Conservation (phyloP, 2,797 vertebrate genomes). For the Microctenopoma steveboyesi region DNA sequence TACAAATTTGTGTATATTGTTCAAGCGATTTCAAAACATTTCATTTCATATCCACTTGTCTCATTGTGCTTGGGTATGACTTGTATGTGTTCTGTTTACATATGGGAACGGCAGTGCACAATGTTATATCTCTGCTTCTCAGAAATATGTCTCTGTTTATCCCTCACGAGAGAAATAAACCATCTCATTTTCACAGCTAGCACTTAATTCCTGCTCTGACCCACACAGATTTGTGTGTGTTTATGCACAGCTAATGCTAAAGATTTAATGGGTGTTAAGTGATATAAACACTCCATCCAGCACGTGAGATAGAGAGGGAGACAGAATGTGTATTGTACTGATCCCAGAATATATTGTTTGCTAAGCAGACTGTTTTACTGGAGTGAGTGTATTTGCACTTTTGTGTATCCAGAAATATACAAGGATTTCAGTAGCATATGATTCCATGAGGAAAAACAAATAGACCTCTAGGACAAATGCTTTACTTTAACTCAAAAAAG, state of each 20-base stretch:
- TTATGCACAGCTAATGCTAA: conserved; percentile 25
- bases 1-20: neutral
- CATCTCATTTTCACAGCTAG: conserved; percentile 41
- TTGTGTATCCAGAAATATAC: conserved; percentile 1
- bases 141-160: conserved; percentile 25
- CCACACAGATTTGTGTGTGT: conserved; percentile 24
- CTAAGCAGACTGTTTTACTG: conserved; percentile 10
- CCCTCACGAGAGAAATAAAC: conserved; percentile 39
- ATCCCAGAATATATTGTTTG: conserved; percentile 47
- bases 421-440: neutral
- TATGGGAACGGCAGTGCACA: neutral
- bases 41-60: conserved; percentile 4
- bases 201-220: conserved; percentile 6
- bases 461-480: neutral
- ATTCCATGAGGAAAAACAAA: conserved; percentile 26
- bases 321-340: conserved; percentile 20
- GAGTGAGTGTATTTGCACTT: conserved; percentile 3
- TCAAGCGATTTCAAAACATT: neutral
- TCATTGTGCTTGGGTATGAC: conserved; percentile 17
- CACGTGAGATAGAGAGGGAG: conserved; percentile 5
- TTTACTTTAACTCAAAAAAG: too few species aligned
- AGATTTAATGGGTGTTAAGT: conserved; percentile 40
- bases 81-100: conserved; percentile 24
- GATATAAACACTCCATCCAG: conserved; percentile 28
- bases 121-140: conserved; percentile 26